Base-by-base conservation (phyloP, 2,797 vertebrate species). In the Protosalanx chinensis region DNA sequence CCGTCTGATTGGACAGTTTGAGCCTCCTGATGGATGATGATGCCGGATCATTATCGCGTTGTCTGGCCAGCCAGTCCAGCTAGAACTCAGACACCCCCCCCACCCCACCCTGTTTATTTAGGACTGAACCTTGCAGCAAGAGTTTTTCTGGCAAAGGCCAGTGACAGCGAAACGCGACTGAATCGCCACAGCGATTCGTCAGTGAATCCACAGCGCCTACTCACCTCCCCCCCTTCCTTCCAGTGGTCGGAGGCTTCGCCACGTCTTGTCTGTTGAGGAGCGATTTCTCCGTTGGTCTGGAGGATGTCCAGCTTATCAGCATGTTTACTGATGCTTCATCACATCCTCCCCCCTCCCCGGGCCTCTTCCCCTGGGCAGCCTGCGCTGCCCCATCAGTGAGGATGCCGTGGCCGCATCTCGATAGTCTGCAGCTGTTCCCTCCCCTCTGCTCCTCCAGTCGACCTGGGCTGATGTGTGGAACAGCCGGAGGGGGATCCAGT, bases 1-100 rank as follows among this genome's bases (percentile, higher is more conserved):
- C 74, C 66, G 2, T 76, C 78, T 81, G 81, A 82, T 81, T 85
- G 78, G 81, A 79, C 81, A 75, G 56, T 67, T 60, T 10, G 49
- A 41, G 0, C 27, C 77, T 71, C 65, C 60, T 82, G 79, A 83
- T 86, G 81, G 85, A 75, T 80, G 82, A 85, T 75, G 73, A 49
- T 27, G 72, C 33, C 67, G 20, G 83, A 81, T 84, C 67, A 57
- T 82, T 83, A 82, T 84, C 79, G 23, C 59, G 65, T 63, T 53
- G 73, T 81, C 72, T 64, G 72, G 67, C 69, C 46, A 30, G 58
- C 56, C 69, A 27, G 67, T 75, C 59, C 15, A 16, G 67, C 5
- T 6, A n/a, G 8, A 67, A 46, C 30, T 12, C 1, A 66, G 18
- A 16, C 51, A 1, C 16, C 29, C 46, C 4, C 29, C 10, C 10